Evolutionary conservation across 2,113 vertebrate genomes (phyloP), one percentile per base, ranked within the genome.

Genomic region (Martes martes): DNA sequence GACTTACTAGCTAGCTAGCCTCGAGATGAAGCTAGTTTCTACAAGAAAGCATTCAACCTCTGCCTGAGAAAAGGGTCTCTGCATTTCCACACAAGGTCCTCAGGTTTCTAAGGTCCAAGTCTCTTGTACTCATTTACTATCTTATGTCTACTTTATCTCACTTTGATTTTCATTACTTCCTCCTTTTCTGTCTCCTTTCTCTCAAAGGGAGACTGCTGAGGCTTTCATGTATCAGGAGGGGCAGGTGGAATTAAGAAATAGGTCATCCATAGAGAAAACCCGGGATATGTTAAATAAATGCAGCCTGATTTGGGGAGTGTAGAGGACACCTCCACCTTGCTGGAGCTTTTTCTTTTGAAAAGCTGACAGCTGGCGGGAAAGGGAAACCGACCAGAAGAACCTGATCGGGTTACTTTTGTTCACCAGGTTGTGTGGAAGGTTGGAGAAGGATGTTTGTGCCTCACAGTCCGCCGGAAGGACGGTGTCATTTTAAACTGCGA

Each of bases 341-440:
- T 55, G 57, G 79, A 11, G 4, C 65, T 23, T 24, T 92, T 89
- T 69, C 36, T 84, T 33, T 59, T 89, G 11, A 42, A 59, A 95
- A 45, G 73, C 83, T 76, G 82, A 57, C 59, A 92, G 61, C 91
- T 95, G 89, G n/a, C 3, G 19, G 93, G 73, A 92, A 86, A 91
- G 83, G 67, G 82, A 96, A 78, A 39, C 87, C 7, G 16, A 78
- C 91, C 61, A 16, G 95, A 88, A 87, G 94, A 97, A 80, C 94
- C 89, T 89, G 93, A 84, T 67, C 55, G 11, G 50, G 33, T 26
- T 61, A 21, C 95, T 95, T 95, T 42, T 18, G 31, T 91, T 63
- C 24, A 5, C 8, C 63, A 67, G 59, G 15, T 61, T 81, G 33
- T 13, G 4, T 18, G 31, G 11, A 86, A 26, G 47, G 1, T 23